A percentile compares a stretch with the other conserved stretches of the same genome.
phyloP scores from a whole-genome alignment of 2,113 vertebrate species.

The Glaucidium brasilianum region DNA sequence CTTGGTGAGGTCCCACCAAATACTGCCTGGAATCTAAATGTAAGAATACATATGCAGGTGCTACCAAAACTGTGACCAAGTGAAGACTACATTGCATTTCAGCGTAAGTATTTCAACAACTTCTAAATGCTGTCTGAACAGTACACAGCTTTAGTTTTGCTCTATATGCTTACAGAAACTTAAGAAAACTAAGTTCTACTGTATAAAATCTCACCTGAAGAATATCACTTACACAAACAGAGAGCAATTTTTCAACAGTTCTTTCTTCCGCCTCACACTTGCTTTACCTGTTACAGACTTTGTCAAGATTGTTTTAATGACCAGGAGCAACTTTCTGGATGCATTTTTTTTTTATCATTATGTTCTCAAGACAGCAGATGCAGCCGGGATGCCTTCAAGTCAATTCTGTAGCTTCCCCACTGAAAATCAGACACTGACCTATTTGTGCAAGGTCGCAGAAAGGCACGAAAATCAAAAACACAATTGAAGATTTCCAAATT shows the following conservation, averaged over 20 bases:
- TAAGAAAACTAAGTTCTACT: background rate
- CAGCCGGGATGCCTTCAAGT: background rate
- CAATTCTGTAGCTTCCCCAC: background rate
- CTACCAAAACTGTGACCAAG: background rate
- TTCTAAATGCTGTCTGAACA: background rate
- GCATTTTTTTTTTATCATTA: background rate
- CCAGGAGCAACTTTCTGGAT: background rate
- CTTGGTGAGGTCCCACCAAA: background rate
- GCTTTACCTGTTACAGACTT: background rate
- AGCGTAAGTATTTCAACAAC: background rate
- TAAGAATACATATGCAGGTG: background rate
- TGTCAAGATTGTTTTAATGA: background rate
- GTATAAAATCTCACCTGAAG: background rate
- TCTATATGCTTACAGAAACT: background rate
- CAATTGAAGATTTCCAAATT: background rate
- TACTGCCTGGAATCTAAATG: background rate
- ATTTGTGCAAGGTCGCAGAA: background rate
- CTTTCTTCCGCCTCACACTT: background rate
- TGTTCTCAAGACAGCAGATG: background rate
- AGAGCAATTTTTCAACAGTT: background rate
- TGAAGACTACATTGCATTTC: background rate
- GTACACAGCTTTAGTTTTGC: accelerated
- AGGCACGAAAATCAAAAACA: background rate
- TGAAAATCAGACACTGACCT: background rate
- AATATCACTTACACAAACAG: background rate